Conservation (phyloP, 2,888 invertebrate genomes). For the Pseudolycoriella hygida region DNA sequence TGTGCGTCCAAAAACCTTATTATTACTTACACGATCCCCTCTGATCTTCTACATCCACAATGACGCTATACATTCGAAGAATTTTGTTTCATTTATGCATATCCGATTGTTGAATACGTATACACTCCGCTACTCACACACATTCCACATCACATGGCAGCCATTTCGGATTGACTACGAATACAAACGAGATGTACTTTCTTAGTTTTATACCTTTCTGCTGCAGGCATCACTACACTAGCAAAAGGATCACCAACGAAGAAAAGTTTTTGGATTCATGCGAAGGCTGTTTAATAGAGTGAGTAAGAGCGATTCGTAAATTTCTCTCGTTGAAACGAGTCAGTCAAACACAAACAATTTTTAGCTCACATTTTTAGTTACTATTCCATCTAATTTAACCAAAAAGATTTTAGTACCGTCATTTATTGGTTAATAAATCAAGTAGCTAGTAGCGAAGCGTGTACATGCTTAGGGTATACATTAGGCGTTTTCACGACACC, state of each 20-base stretch:
- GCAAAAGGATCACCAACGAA: not conserved
- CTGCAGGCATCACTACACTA: not conserved
- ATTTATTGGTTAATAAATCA: too few relatives aligned
- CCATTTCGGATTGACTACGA: not conserved
- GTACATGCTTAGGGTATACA: too few relatives aligned
- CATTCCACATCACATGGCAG: not conserved
- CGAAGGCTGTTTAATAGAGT: not conserved
- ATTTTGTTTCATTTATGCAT: not conserved
- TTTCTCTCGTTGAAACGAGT: not conserved
- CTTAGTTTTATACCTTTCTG: not conserved
- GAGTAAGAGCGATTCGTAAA: not conserved
- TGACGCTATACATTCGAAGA: not conserved
- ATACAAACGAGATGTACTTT: not conserved
- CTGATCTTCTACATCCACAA: not conserved
- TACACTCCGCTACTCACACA: not conserved
- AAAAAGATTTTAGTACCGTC: too few relatives aligned
- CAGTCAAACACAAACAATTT: not conserved
- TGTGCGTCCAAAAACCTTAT: constrained; percentile 5
- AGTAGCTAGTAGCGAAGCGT: too few relatives aligned
- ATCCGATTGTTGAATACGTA: too few relatives aligned
- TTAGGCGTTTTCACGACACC: too few relatives aligned
- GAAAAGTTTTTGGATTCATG: not conserved
- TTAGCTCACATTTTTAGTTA: too few relatives aligned
- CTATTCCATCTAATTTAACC: too few relatives aligned
- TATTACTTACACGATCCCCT: constrained; percentile 5